A percentile compares a stretch with the other conserved stretches of the same genome.
phyloP scores from a whole-genome alignment of 2,888 invertebrate species.

The Ephialtes manifestator region DNA sequence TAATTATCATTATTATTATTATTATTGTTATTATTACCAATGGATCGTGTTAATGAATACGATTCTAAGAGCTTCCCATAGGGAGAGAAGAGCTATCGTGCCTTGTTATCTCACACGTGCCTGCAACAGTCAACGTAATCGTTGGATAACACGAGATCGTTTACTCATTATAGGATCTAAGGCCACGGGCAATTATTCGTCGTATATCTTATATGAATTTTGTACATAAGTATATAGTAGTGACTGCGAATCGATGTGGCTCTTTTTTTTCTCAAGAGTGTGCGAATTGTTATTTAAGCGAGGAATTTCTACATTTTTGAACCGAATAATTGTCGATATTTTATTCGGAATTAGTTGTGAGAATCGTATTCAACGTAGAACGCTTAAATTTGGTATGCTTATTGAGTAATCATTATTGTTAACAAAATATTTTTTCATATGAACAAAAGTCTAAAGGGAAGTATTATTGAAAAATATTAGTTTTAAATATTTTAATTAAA shows the following conservation, averaged over 20 bases:
- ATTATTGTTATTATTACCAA: slow-evolving; percentile 36
- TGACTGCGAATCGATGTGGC: slow-evolving; percentile 59
- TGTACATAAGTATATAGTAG: slow-evolving; percentile 64
- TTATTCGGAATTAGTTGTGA: too few species aligned
- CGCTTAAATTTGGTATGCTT: too few species aligned
- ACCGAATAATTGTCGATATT: too few species aligned
- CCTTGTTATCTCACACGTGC: slow-evolving; percentile 54
- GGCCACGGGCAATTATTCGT: slow-evolving; percentile 65
- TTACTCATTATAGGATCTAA: slow-evolving; percentile 53
- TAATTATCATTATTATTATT: slow-evolving; percentile 60
- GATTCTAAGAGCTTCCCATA: slow-evolving; percentile 12
- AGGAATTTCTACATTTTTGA: too few species aligned
- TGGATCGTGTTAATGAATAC: slow-evolving; percentile 33
- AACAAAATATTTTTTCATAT: too few species aligned
- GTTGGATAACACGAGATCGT: slow-evolving; percentile 32
- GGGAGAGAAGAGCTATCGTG: slow-evolving; percentile 45
- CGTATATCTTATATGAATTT: slow-evolving; percentile 56
- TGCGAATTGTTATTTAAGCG: slow-evolving; percentile 53
- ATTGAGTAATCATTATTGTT: too few species aligned
- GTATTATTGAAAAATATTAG: too few species aligned
- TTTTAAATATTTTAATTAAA: too few species aligned
- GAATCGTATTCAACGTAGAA: too few species aligned
- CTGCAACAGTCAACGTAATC: slow-evolving; percentile 46
- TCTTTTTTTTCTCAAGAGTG: slow-evolving; percentile 41
- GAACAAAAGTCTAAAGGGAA: too few species aligned